phyloP scores from a whole-genome alignment of 2,113 vertebrate genomes.

The Microcebus ravelobensis region DNA sequence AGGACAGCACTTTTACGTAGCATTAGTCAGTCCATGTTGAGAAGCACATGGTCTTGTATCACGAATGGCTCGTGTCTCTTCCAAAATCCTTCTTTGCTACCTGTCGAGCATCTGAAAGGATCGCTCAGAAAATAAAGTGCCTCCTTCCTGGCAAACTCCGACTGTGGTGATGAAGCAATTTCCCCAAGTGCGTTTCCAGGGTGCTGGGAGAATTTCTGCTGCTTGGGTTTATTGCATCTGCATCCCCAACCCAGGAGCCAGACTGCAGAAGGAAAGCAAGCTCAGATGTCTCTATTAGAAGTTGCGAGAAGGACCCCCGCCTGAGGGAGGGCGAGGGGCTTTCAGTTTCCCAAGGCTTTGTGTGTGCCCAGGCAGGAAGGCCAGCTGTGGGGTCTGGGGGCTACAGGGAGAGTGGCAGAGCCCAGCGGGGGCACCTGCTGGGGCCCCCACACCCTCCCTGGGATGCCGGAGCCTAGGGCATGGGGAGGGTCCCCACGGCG shows the following conservation, averaged over 20 bases:
- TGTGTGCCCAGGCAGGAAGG: neutral
- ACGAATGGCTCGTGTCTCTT: neutral
- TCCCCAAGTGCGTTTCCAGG: neutral
- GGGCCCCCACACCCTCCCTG: neutral
- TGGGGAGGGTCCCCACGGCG: neutral
- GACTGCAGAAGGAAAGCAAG: neutral
- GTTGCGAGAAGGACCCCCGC: neutral
- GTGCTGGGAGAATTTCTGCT: too few relatives aligned
- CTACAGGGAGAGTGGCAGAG: neutral
- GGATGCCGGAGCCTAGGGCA: neutral
- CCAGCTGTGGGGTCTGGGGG: too few relatives aligned
- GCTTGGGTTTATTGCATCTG: too few relatives aligned
- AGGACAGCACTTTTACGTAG: neutral
- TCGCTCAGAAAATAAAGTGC: neutral
- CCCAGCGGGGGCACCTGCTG: neutral
- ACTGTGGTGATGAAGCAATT: too few relatives aligned
- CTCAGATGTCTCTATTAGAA: neutral
- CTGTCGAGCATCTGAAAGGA: neutral
- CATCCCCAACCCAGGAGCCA: neutral
- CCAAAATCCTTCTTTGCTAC: neutral
- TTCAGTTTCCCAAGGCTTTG: too few relatives aligned
- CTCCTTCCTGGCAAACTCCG: neutral
- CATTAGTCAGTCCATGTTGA: neutral
- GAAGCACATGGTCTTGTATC: accelerated
- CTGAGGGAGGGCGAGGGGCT: neutral